Evolutionary conservation across 2,113 vertebrate genomes (phyloP).

Genomic region (Sarotherodon lohbergeri): DNA sequence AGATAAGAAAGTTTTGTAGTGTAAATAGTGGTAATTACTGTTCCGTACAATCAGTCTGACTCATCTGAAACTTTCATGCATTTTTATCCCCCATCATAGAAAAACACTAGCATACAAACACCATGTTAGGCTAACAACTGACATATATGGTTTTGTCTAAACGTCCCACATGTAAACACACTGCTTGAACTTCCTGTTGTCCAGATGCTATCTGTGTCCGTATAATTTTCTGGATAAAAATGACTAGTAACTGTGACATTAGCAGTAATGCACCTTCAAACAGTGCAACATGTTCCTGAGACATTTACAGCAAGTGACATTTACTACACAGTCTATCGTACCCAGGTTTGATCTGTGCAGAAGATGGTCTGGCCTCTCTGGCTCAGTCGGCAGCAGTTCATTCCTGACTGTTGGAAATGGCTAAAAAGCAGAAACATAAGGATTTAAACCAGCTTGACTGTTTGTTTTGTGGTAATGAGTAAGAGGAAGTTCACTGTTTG

Average conservation of each 20-base stretch:
- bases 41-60: not conserved
- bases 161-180: not conserved
- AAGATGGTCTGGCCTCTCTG: accelerated
- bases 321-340: not conserved
- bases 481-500: accelerated
- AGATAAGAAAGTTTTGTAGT: not conserved
- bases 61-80: not conserved
- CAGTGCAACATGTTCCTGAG: accelerated
- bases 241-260: not conserved
- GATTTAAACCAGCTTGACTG: accelerated
- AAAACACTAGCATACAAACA: not conserved
- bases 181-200: not conserved
- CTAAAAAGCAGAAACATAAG: not conserved
- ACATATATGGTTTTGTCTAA: not conserved
- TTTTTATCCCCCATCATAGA: not conserved
- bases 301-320: not conserved
- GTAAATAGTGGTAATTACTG: not conserved
- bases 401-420: not conserved
- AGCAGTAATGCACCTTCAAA: not conserved
- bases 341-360: not conserved
- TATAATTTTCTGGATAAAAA: not conserved
- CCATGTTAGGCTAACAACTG: not conserved
- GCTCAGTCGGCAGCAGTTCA: not conserved
- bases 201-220: accelerated
- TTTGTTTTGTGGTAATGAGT: not conserved